Conservation (phyloP, 1,140 invertebrate species). For the Battus philenor region DNA sequence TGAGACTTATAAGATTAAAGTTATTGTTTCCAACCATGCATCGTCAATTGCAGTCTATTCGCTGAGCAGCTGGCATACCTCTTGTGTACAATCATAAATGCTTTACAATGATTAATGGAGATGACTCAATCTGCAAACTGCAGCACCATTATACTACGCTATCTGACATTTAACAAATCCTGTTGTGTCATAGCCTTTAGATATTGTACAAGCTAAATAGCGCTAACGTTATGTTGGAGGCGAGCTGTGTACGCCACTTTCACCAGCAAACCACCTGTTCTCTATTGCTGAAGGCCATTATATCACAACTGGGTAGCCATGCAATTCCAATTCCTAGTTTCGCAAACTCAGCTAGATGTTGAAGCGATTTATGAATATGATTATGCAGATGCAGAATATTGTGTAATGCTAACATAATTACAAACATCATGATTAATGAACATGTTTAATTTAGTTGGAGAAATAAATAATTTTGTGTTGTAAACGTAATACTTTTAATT, state of each 20-base stretch:
- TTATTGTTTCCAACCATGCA: conserved; percentile 10
- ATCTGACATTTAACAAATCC: conserved; percentile 16
- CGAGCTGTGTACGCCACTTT: conserved; percentile 28
- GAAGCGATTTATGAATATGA: conserved; percentile 19
- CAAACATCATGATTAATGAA: no score
- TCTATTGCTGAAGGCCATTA: conserved; percentile 41
- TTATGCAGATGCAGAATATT: conserved; percentile 9
- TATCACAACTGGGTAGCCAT: conserved; percentile 33
- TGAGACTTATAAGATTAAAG: conserved; percentile 5
- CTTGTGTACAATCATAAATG: conserved; percentile 7
- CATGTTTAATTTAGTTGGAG: no score
- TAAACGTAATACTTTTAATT: no score
- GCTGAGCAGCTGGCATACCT: conserved; percentile 4
- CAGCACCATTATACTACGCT: conserved; percentile 3
- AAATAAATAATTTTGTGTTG: no score
- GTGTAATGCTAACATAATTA: no score
- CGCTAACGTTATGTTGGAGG: conserved; percentile 7
- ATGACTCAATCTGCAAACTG: conserved; percentile 6
- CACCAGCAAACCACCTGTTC: conserved; percentile 42
- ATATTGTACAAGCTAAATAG: conserved; percentile 2
- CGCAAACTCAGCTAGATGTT: conserved; percentile 23
- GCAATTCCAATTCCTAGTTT: conserved; percentile 46
- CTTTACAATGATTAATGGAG: conserved; percentile 10
- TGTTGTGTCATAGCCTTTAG: conserved; percentile 22
- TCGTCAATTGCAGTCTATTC: conserved; percentile 10